Percentiles rank a stretch among this genome's conserved stretches.
These are phyloP conservation scores for Trisateles emortualis DNA, from an alignment of 2,888 invertebrate genomes.

Conservation along the genomic window DNA sequence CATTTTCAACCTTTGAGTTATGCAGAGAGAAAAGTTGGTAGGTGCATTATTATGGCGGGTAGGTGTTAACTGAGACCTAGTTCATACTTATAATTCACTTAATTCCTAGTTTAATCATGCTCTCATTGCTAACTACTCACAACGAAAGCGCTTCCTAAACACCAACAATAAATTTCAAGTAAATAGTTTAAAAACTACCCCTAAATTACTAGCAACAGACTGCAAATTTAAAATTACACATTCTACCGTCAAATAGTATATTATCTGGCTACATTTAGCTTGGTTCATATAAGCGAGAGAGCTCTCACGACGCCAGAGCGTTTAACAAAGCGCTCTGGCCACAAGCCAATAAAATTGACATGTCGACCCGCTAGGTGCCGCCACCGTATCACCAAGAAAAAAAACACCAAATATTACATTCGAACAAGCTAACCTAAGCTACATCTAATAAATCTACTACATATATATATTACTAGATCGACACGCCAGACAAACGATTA, in stretches of 20 bases:
- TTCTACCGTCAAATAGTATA: constrained; percentile 45
- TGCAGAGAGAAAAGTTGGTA: too few species aligned
- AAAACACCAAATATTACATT: constrained; percentile 55
- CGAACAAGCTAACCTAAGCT: constrained; percentile 53
- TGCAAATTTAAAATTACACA: constrained; percentile 51
- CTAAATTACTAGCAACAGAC: constrained; percentile 46
- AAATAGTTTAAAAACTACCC: constrained; percentile 26
- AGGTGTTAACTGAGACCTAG: too few species aligned
- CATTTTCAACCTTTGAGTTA: too few species aligned
- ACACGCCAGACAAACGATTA: constrained; percentile 61
- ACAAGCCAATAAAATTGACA: constrained; percentile 64
- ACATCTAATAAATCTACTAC: constrained; percentile 61
- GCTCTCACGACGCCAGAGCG: constrained; percentile 66
- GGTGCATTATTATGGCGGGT: too few species aligned
- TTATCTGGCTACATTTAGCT: constrained; percentile 52
- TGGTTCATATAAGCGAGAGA: constrained; percentile 57
- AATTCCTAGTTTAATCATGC: too few species aligned
- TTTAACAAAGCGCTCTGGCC: constrained; percentile 77
- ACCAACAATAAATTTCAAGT: constrained; percentile 28
- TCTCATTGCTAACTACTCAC: too few species aligned
- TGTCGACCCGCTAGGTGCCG: constrained; percentile 68
- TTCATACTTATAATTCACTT: too few species aligned
- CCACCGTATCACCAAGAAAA: constrained; percentile 45
- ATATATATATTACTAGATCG: constrained; percentile 58
- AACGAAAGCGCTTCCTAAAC: not conserved